phyloP scores from a whole-genome alignment of 2,888 invertebrate genomes.

The Zygaena filipendulae region DNA sequence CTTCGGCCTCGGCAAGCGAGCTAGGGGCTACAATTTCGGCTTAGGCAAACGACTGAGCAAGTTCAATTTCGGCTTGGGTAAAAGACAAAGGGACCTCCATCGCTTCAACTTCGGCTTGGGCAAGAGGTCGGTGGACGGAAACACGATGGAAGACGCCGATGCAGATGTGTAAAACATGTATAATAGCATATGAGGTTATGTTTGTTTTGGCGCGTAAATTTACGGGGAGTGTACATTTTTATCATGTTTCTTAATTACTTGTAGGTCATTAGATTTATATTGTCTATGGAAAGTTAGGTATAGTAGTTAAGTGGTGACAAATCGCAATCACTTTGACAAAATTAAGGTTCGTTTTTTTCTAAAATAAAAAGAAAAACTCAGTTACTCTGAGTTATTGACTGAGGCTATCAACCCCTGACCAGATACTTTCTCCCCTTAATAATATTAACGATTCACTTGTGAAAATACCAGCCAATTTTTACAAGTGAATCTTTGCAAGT shows the following conservation, averaged over 20 bases:
- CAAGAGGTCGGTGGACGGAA: conserved; percentile 48
- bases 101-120: conserved; percentile 70
- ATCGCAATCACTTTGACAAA: no score
- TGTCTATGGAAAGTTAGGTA: no score
- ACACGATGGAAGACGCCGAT: conserved; percentile 33
- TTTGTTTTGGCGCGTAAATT: conserved; percentile 17
- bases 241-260: not conserved
- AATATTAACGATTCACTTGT: conserved; percentile 27
- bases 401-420: no score
- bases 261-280: no score
- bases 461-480: conserved; percentile 50
- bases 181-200: not conserved
- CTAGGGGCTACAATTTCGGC: conserved; percentile 62
- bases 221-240: conserved; percentile 14
- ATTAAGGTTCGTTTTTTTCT: not conserved
- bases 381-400: no score
- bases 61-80: conserved; percentile 69
- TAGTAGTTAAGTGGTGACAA: no score
- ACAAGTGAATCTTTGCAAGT: conserved; percentile 33
- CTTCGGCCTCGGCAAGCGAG: conserved; percentile 62
- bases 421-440: not conserved
- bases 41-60: conserved; percentile 64
- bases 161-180: no score
- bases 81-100: conserved; percentile 58
- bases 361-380: conserved; percentile 1